Evolutionary conservation across 2,797 vertebrate genomes (phyloP), one percentile per base, ranked within the genome.

Genomic region (Macropus fuliginosus): DNA sequence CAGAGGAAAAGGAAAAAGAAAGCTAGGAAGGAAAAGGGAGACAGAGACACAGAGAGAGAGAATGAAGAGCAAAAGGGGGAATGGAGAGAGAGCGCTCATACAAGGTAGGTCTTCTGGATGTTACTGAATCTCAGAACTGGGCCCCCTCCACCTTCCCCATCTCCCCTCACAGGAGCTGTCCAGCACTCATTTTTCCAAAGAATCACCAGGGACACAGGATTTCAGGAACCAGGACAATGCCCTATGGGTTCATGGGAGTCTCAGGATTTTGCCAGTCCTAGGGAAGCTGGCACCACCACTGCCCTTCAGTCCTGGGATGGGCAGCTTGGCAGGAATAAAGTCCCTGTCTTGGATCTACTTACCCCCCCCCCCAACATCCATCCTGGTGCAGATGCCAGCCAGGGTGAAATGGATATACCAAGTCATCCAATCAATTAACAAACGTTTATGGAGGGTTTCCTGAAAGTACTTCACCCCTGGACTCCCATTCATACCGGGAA

Each of bases 211-310:
- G 56, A 90, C 93, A 59, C 18, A 5, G 93, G 93, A 96, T 90
- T 97, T 90, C 89, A 40, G 95, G 95, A 97, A 56, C 81, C 81
- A 66, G 34, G 96, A 92, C 90, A 3, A 11, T 90, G 21, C 74
- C 74, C 93, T 92, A 50, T 59, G 93, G 40, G 54, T 94, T 57
- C 18, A 74, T 95, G 93, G 46, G 91, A 92, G 54, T 28, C 62
- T 91, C 40, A 24, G 90, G 54, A 66, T 91, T 0, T n/a, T 28
- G 55, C 92, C 93, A 91, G 93, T 81, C 81, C 28, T 92, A 90
- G 81, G 52, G n/a, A 57, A 96, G 91, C 24, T 55, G 91, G 91
- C 57, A 91, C 29, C 91, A 28, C 24, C 89, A 52, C 16, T 92
- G 54, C 34, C 74, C 56, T 54, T 50, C 16, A 57, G 57, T 16